Evolutionary conservation across 2,888 invertebrate species (phyloP).

Genomic region (Actias luna): DNA sequence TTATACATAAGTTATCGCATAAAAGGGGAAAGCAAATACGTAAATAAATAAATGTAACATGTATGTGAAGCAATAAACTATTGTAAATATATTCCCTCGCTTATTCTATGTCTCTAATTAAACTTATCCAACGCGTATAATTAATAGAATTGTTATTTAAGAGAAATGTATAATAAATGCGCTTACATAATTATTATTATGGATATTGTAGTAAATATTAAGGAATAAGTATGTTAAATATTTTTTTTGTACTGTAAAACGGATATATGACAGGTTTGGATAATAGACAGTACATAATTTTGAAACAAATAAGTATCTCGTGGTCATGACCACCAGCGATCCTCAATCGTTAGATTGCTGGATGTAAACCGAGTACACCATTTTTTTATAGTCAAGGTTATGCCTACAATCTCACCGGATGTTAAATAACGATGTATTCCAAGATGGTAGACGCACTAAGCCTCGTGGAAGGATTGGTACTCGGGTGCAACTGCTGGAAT

Average conservation of each 20-base stretch:
- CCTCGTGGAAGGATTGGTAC: no score
- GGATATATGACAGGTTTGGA: no score
- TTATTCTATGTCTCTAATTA: neutral
- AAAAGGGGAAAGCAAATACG: conserved; percentile 79
- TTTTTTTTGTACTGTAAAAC: neutral
- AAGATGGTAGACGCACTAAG: no score
- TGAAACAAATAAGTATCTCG: no score
- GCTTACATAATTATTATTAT: neutral
- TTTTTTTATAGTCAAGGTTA: no score
- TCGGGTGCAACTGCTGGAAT: no score
- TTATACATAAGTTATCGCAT: conserved; percentile 41
- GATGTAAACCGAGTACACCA: no score
- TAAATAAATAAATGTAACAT: conserved; percentile 38
- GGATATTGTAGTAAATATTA: neutral
- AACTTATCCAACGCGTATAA: neutral
- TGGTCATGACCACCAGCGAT: no score
- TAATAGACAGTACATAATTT: no score
- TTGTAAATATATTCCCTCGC: neutral
- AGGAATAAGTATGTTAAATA: neutral
- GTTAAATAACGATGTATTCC: no score
- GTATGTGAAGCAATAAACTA: neutral
- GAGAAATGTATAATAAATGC: neutral
- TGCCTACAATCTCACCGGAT: no score
- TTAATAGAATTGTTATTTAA: neutral
- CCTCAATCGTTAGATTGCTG: no score